Conservation (phyloP, 2,888 invertebrate species). For the Atherix ibis region DNA sequence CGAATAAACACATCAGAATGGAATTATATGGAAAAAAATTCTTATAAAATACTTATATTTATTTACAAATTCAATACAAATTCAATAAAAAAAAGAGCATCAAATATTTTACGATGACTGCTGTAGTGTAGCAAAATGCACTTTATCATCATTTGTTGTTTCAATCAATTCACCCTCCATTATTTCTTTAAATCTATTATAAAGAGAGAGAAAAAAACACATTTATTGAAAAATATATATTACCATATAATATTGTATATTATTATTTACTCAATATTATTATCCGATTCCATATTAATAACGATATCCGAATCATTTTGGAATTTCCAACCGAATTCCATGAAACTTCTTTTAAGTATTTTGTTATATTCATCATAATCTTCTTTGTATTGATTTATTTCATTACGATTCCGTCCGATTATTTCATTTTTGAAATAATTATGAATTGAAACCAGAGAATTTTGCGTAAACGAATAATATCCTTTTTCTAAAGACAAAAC, state of each 20-base stretch:
- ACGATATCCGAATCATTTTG: constrained; percentile 3
- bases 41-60: no score
- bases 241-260: not conserved
- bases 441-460: constrained; percentile 25
- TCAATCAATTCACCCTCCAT: constrained; percentile 8
- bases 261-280: not conserved
- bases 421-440: constrained; percentile 30
- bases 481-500: constrained; percentile 23
- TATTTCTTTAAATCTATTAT: constrained; percentile 3
- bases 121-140: constrained; percentile 2
- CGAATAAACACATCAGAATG: not conserved
- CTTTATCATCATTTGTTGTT: constrained; percentile 6
- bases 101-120: no score
- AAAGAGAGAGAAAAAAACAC: not conserved
- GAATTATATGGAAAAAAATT: not conserved
- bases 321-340: constrained; percentile 20
- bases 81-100: no score
- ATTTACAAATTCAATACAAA: no score
- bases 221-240: not conserved
- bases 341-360: constrained; percentile 29
- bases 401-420: constrained; percentile 24
- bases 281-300: constrained; percentile 5
- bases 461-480: constrained; percentile 22
- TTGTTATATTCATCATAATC: constrained; percentile 29
- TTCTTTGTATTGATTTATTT: constrained; percentile 26